phyloP scores from a whole-genome alignment of 2,888 invertebrate genomes.

The Drosophila cyrtoloma region DNA sequence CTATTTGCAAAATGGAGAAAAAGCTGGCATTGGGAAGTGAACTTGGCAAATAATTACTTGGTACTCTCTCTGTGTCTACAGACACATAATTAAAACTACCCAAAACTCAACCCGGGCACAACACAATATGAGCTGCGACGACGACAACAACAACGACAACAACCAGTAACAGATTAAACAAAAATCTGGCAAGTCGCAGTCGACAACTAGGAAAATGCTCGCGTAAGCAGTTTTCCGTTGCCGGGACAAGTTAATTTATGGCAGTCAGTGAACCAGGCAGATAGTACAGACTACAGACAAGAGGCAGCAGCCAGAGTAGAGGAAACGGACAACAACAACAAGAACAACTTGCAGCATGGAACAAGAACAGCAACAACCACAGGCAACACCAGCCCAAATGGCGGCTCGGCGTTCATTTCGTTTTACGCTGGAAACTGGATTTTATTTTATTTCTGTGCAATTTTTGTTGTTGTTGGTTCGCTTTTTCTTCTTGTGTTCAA shows the following conservation, averaged over 20 bases:
- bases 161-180: conserved; percentile 58
- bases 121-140: conserved; percentile 4
- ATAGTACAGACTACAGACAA: conserved; percentile 46
- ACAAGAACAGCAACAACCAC: conserved; percentile 16
- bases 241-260: conserved; percentile 77
- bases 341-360: conserved; percentile 14
- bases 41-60: conserved; percentile 35
- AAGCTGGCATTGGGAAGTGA: neutral
- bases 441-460: conserved; percentile 43
- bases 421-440: conserved; percentile 58
- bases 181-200: conserved; percentile 63
- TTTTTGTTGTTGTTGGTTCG: neutral
- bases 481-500: conserved; percentile 62
- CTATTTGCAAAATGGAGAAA: conserved; percentile 5
- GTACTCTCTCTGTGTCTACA: conserved; percentile 9
- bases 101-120: conserved; percentile 27
- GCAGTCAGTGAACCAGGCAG: conserved; percentile 75
- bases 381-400: conserved; percentile 54
- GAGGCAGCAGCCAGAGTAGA: conserved; percentile 7
- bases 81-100: conserved; percentile 56
- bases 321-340: conserved; percentile 22
- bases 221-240: conserved; percentile 55
- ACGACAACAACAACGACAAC: conserved; percentile 16
- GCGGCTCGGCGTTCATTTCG: conserved; percentile 51
- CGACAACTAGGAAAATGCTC: conserved; percentile 55